Percentiles rank a stretch among this genome's conserved stretches.
Conservation (phyloP, 2,113 vertebrate genomes). For the Istiophorus platypterus region DNA sequence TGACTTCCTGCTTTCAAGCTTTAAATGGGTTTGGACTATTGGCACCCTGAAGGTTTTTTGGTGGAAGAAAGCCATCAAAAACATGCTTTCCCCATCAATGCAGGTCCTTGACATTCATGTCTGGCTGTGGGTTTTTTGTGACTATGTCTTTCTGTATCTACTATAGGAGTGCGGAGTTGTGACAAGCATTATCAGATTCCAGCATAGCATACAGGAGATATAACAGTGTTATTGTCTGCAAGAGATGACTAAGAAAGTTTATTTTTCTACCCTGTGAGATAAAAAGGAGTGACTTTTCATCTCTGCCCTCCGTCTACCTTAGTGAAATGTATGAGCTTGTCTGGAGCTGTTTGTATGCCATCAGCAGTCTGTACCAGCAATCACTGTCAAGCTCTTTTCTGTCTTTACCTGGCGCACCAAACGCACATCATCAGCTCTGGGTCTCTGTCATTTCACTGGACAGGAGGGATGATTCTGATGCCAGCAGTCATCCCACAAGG, state of each 20-base stretch:
- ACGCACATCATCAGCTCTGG: conserved; percentile 52
- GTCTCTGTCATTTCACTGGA: conserved; percentile 53
- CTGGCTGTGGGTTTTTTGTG: neutral
- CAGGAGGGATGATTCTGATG: conserved; percentile 35
- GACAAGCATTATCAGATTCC: conserved; percentile 49
- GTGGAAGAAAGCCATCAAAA: conserved; percentile 63
- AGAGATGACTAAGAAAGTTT: conserved; percentile 15
- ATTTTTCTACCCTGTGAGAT: conserved; percentile 28
- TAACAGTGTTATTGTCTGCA: conserved; percentile 28
- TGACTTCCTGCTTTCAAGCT: no score
- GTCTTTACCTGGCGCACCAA: conserved; percentile 51
- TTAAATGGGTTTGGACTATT: no score
- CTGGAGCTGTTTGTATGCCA: conserved; percentile 8
- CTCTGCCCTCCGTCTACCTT: neutral
- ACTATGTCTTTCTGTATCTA: neutral
- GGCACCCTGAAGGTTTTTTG: conserved; percentile 46
- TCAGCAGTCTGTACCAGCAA: conserved; percentile 39
- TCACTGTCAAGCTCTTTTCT: conserved; percentile 38
- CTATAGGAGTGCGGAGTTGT: conserved; percentile 3
- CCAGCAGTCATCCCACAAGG: conserved; percentile 43
- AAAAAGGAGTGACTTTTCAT: conserved; percentile 3
- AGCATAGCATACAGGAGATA: conserved; percentile 20
- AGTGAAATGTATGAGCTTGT: neutral
- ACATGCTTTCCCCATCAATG: conserved; percentile 25
- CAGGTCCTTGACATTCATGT: conserved; percentile 52